These are phyloP conservation scores for Festucalex cinctus DNA, from an alignment of 2,113 vertebrate genomes.

Conservation along the genomic window DNA sequence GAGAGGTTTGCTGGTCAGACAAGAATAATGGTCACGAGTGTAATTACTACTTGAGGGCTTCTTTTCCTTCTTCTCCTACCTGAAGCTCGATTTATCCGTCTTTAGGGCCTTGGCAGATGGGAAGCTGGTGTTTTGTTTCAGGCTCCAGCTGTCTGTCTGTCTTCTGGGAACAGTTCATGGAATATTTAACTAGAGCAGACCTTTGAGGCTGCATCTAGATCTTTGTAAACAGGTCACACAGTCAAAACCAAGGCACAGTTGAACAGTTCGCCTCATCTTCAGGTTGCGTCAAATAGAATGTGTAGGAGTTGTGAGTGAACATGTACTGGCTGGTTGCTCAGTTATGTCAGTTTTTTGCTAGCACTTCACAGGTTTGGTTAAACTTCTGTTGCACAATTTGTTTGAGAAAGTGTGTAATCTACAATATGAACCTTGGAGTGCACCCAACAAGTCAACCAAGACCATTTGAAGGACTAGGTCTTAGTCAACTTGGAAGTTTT, in stretches of 20 bases:
- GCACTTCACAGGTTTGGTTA: background rate
- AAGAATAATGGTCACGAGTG: constrained; percentile 46
- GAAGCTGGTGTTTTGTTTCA: constrained; percentile 13
- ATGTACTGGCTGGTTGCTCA: background rate
- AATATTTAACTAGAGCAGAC: constrained; percentile 19
- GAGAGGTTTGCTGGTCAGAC: constrained; percentile 29
- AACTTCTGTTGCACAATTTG: background rate
- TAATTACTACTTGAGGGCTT: constrained; percentile 54
- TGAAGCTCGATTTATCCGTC: constrained; percentile 15
- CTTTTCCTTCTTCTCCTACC: constrained; percentile 42
- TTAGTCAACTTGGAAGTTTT: too few relatives aligned
- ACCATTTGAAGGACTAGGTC: too few relatives aligned
- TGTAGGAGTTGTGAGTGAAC: background rate
- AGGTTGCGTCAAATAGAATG: background rate
- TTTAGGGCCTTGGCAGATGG: constrained; percentile 24
- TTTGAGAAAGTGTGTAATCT: background rate
- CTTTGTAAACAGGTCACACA: constrained; percentile 3
- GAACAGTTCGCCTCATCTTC: background rate
- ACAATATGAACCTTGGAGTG: background rate
- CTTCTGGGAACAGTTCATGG: constrained; percentile 15
- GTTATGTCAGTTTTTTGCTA: background rate
- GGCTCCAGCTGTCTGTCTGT: constrained; percentile 19
- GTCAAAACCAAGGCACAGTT: background rate
- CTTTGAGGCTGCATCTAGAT: constrained; percentile 10
- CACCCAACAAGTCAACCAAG: background rate